Evolutionary conservation across 2,797 vertebrate species (phyloP).

Genomic region (Sarcoramphus papa): DNA sequence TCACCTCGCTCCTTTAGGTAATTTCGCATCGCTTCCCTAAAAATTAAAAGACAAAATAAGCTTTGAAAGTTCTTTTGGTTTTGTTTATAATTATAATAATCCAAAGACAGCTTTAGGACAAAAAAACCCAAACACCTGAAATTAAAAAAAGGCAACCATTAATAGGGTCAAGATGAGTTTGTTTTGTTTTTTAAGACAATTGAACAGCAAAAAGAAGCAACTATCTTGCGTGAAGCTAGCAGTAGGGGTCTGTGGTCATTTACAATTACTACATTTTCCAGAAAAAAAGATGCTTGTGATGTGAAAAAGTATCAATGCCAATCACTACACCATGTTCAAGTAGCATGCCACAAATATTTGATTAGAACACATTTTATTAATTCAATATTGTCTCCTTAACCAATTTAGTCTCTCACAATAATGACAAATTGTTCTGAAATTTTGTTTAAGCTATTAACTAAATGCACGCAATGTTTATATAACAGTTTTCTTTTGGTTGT

Average conservation of each 20-base stretch:
- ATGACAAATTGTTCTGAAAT: neutral
- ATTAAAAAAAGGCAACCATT: neutral
- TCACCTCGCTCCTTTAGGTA: slow-evolving; percentile 98
- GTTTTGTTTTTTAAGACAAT: neutral
- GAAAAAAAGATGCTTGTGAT: neutral
- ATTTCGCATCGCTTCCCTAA: slow-evolving; percentile 98
- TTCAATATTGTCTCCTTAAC: neutral
- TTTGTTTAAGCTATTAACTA: neutral
- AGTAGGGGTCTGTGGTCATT: neutral
- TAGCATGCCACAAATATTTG: neutral
- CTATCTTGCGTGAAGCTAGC: neutral
- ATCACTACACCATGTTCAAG: neutral
- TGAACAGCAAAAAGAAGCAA: neutral
- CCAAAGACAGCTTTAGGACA: neutral
- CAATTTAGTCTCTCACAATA: neutral
- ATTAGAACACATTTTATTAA: neutral
- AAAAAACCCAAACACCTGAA: neutral
- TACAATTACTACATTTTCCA: neutral
- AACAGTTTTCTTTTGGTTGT: neutral
- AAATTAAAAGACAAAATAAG: slow-evolving; percentile 37
- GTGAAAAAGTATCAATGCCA: neutral
- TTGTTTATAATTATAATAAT: neutral
- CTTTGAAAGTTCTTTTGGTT: neutral
- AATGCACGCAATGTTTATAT: neutral
- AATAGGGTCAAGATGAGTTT: neutral